These are phyloP conservation scores for Gavialis gangeticus DNA, from an alignment of 2,113 vertebrate genomes.

Conservation along the genomic window DNA sequence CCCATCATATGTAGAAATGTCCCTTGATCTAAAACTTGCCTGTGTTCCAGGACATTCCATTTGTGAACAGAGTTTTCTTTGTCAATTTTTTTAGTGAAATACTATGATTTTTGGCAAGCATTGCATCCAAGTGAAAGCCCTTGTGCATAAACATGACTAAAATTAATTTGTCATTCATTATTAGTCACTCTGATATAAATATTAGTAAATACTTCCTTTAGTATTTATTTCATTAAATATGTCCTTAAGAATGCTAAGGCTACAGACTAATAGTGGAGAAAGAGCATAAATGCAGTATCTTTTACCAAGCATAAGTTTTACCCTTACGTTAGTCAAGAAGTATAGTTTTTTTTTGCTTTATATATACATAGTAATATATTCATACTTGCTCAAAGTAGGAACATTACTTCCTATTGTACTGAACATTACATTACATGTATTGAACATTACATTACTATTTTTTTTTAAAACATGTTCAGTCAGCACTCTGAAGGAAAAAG, in stretches of 20 bases:
- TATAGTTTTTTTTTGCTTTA: not conserved
- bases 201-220: not conserved
- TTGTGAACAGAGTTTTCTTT: slow-evolving; percentile 38
- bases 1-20: slow-evolving; percentile 16
- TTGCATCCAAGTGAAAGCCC: not conserved
- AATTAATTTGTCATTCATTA: slow-evolving; percentile 29
- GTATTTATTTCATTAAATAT: not conserved
- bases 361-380: not conserved
- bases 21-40: slow-evolving; percentile 8
- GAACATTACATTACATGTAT: too few species aligned
- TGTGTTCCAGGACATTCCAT: not conserved
- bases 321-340: not conserved
- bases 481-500: not conserved
- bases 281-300: not conserved
- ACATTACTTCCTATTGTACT: too few species aligned
- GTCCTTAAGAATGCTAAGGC: not conserved
- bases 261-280: not conserved
- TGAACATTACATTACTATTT: too few species aligned
- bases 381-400: not conserved
- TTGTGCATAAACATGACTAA: not conserved
- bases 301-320: not conserved
- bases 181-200: slow-evolving; percentile 10
- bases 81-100: slow-evolving; percentile 30
- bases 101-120: slow-evolving; percentile 8
- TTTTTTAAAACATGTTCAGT: not conserved